These are phyloP conservation scores for Heliopora coerulea DNA, from an alignment of 92 coral and sea anemone species.

Conservation along the genomic window DNA sequence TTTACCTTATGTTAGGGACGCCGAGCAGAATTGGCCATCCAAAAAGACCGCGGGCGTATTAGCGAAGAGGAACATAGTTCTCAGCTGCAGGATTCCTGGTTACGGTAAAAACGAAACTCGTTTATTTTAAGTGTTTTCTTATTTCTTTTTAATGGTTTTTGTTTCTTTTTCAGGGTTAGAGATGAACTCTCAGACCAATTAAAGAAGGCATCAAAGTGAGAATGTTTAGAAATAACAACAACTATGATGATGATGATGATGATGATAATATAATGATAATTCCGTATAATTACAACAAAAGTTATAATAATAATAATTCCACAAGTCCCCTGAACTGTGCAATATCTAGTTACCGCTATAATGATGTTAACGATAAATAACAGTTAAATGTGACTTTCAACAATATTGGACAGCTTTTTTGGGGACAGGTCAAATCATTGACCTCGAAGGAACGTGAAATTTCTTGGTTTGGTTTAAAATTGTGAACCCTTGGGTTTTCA, in stretches of 20 bases:
- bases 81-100: slow-evolving; percentile 68
- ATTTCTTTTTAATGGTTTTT: not conserved
- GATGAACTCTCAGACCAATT: slow-evolving; percentile 82
- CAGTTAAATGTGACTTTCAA: too few relatives aligned
- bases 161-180: slow-evolving; percentile 62
- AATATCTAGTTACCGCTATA: too few relatives aligned
- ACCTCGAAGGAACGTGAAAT: too few relatives aligned
- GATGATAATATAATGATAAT: too few relatives aligned
- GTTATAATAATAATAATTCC: too few relatives aligned
- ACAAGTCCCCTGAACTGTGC: too few relatives aligned
- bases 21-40: slow-evolving; percentile 79
- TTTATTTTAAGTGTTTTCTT: not conserved
- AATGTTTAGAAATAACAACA: not conserved
- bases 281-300: too few relatives aligned
- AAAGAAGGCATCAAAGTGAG: slow-evolving; percentile 82
- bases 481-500: too few relatives aligned
- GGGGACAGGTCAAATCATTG: too few relatives aligned
- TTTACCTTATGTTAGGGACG: slow-evolving; percentile 66
- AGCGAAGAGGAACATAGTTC: slow-evolving; percentile 64
- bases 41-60: slow-evolving; percentile 80
- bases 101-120: slow-evolving; percentile 54
- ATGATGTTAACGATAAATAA: too few relatives aligned
- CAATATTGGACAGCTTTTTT: too few relatives aligned
- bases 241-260: not conserved
- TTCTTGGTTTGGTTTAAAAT: too few relatives aligned